A percentile compares a stretch with the other conserved stretches of the same genome.
Conservation (phyloP, 37 sponge, comb jelly and placozoan genomes). For the Bolinopsis microptera region DNA sequence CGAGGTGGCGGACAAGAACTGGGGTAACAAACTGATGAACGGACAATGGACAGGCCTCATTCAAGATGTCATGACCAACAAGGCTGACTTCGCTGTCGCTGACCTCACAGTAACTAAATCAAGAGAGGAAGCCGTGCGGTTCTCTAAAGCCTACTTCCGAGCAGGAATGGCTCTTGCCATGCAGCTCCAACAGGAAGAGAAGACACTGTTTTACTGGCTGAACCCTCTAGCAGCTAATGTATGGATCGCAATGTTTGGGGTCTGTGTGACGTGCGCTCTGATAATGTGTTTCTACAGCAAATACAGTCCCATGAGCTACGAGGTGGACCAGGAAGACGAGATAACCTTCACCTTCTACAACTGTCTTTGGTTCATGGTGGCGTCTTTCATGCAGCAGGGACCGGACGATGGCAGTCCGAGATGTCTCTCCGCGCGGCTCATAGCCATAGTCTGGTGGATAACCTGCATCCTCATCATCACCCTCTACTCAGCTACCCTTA, state of each 20-base stretch:
- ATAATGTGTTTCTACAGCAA: constrained; percentile 27
- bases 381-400: constrained; percentile 28
- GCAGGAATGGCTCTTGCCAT: constrained; percentile 21
- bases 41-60: not conserved
- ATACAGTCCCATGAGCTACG: constrained; percentile 45
- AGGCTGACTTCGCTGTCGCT: constrained; percentile 1
- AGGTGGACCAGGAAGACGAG: not conserved
- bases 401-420: constrained; percentile 9
- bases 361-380: constrained; percentile 16
- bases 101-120: not conserved
- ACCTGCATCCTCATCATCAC: constrained; percentile 3
- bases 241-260: not conserved
- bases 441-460: not conserved
- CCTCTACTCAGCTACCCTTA: constrained; percentile 40
- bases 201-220: not conserved
- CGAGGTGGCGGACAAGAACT: not conserved
- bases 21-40: not conserved
- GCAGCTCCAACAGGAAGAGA: not conserved
- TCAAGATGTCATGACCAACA: constrained; percentile 3
- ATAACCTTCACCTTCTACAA: not conserved
- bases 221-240: not conserved
- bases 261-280: not conserved
- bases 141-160: constrained; percentile 9
- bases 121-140: not conserved
- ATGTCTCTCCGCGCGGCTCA: constrained; percentile 17